phyloP scores from a whole-genome alignment of 2,888 invertebrate genomes.

The Cyclophora albipunctata region DNA sequence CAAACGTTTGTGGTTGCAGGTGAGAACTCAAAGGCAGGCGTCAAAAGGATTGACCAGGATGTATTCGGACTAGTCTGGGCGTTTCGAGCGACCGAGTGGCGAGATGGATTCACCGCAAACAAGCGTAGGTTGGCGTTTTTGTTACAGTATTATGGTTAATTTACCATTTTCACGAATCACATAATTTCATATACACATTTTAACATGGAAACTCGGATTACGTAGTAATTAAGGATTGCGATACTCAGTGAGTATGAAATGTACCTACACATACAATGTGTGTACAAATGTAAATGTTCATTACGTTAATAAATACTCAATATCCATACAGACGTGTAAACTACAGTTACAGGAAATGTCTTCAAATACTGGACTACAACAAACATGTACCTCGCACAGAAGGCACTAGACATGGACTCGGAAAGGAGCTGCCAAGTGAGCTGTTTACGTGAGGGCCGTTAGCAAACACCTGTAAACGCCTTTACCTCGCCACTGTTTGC shows the following conservation, averaged over 20 bases:
- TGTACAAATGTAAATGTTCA: no score
- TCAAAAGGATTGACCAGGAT: conserved; percentile 64
- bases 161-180: conserved; percentile 5
- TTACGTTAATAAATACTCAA: no score
- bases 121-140: conserved; percentile 40
- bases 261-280: no score
- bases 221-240: no score
- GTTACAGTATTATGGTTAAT: conserved; percentile 33
- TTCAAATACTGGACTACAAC: no score
- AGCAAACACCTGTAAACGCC: conserved; percentile 64
- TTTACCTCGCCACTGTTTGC: conserved; percentile 52
- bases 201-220: no score
- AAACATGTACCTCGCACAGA: no score
- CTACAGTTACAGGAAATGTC: no score
- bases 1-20: conserved; percentile 67
- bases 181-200: no score
- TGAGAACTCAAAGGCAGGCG: conserved; percentile 66
- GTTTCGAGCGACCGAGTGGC: conserved; percentile 13
- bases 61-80: conserved; percentile 22
- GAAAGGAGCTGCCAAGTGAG: conserved; percentile 51
- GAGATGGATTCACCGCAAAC: conserved; percentile 47
- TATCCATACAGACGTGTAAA: no score
- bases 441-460: conserved; percentile 69
- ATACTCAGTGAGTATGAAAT: no score
- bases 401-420: conserved; percentile 20